These are phyloP conservation scores for Pseudomyrmex dendroicus DNA, from an alignment of 1,140 invertebrate genomes.

Conservation along the genomic window DNA sequence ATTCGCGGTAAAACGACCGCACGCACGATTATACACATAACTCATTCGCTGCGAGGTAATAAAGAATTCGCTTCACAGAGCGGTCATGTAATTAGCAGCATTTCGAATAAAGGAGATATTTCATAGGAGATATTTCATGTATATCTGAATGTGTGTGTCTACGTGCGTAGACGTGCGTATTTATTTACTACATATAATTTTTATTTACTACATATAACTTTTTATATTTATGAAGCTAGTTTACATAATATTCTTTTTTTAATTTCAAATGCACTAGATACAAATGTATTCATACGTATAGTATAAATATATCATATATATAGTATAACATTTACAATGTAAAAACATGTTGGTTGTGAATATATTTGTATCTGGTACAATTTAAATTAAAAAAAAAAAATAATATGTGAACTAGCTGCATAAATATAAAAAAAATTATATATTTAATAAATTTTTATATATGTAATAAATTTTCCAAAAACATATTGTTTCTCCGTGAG, in stretches of 20 bases:
- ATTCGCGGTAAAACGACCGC: conserved; percentile 41
- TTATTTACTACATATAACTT: too few species aligned
- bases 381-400: too few species aligned
- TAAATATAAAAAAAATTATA: too few species aligned
- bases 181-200: conserved; percentile 2
- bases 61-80: conserved; percentile 51
- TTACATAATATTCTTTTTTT: neutral
- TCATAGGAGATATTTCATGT: conserved; percentile 43
- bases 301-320: too few species aligned
- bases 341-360: too few species aligned
- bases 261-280: neutral
- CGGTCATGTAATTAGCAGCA: conserved; percentile 50
- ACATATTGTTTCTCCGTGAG: neutral
- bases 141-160: neutral
- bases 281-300: neutral
- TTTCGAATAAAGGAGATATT: conserved; percentile 39
- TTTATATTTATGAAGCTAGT: too few species aligned
- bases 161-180: neutral
- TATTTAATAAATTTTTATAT: too few species aligned
- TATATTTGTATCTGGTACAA: too few species aligned
- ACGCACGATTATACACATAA: conserved; percentile 55
- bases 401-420: too few species aligned
- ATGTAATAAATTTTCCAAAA: too few species aligned
- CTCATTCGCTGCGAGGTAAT: conserved; percentile 50
- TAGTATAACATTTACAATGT: too few species aligned